phyloP scores from a whole-genome alignment of 2,888 invertebrate genomes.

The Aleiodes leptofemur region DNA sequence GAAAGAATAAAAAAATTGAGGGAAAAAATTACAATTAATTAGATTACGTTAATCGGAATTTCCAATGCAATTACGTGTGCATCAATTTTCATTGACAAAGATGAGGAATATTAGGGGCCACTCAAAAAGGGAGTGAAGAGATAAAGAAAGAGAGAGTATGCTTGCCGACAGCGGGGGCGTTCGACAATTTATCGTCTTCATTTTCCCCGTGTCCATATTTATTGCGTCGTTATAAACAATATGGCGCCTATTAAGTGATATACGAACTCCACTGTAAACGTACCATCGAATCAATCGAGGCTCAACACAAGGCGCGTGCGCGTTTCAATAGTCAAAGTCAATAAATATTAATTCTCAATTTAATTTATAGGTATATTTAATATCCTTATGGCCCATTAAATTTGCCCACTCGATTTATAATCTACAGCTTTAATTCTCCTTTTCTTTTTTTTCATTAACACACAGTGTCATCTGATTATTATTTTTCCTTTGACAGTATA shows the following conservation, averaged over 20 bases:
- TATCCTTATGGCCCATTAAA: constrained; percentile 55
- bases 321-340: constrained; percentile 66
- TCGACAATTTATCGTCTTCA: constrained; percentile 73
- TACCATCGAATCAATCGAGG: constrained; percentile 65
- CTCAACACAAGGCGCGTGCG: constrained; percentile 53
- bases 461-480: constrained; percentile 7
- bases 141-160: constrained; percentile 4
- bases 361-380: constrained; percentile 63
- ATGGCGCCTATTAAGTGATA: constrained; percentile 71
- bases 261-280: constrained; percentile 62
- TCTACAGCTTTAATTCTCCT: not conserved
- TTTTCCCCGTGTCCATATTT: constrained; percentile 72
- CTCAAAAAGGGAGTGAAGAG: constrained; percentile 14
- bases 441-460: not conserved
- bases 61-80: constrained; percentile 12
- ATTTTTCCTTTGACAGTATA: constrained; percentile 6
- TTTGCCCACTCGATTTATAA: constrained; percentile 36
- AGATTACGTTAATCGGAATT: constrained; percentile 29
- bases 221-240: constrained; percentile 73
- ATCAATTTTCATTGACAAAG: constrained; percentile 13
- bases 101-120: constrained; percentile 8
- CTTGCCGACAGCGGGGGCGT: constrained; percentile 70
- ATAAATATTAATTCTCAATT: constrained; percentile 75
- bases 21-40: constrained; percentile 8
- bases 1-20: not conserved